Conservation (phyloP, 2,888 invertebrate genomes). For the Synanthedon andrenaeformis region DNA sequence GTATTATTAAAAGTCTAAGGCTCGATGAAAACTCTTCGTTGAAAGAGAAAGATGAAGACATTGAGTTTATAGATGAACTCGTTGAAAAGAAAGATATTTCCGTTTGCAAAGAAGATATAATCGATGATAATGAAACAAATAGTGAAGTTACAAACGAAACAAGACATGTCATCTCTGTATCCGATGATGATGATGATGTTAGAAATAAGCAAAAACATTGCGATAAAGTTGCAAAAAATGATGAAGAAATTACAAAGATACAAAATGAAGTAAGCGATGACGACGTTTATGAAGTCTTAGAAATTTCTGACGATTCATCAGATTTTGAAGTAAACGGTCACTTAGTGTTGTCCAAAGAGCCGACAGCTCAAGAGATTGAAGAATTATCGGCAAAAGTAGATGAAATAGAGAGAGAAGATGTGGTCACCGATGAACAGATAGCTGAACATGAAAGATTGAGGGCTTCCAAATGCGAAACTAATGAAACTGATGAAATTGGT, state of each 20-base stretch:
- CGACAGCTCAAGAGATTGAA: conserved; percentile 52
- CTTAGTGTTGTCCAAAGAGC: conserved; percentile 52
- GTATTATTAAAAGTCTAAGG: too few species aligned
- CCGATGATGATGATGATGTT: background rate
- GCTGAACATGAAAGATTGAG: conserved; percentile 18
- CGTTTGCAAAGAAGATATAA: background rate
- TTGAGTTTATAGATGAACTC: too few species aligned
- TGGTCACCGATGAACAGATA: conserved; percentile 32
- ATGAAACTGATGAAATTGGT: conserved; percentile 5
- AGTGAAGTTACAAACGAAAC: background rate
- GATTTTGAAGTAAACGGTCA: conserved; percentile 43
- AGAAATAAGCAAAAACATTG: conserved; percentile 1
- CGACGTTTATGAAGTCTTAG: conserved; percentile 29
- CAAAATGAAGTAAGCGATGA: background rate
- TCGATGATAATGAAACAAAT: background rate
- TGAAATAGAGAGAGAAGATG: conserved; percentile 44
- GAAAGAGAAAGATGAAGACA: too few species aligned
- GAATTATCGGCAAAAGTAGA: conserved; percentile 61
- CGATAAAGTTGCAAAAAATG: conserved; percentile 11
- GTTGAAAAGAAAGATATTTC: background rate
- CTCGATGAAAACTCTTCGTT: too few species aligned
- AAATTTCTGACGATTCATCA: conserved; percentile 50
- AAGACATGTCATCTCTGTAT: background rate
- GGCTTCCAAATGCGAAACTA: conserved; percentile 4
- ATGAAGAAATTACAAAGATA: conserved; percentile 33